These are phyloP conservation scores for Apostichopus parvimensis DNA, from an alignment of 35 echinoderm and acorn worm genomes.

Conservation along the genomic window DNA sequence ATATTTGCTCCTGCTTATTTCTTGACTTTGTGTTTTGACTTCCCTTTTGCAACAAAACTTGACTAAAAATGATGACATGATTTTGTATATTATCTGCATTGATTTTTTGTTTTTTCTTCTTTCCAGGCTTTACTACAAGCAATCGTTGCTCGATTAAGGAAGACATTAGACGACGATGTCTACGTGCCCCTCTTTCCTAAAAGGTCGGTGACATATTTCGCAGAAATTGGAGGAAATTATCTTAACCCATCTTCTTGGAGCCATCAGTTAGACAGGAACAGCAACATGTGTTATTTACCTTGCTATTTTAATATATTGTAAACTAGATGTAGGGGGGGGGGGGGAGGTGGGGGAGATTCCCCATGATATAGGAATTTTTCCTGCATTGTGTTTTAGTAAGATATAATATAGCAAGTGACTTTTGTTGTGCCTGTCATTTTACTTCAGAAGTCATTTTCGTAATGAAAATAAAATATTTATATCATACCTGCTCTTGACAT, in stretches of 20 bases:
- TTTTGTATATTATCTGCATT: neutral
- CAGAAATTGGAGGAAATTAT: too few species aligned
- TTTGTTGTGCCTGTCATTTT: too few species aligned
- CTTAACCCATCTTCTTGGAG: too few species aligned
- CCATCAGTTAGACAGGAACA: too few species aligned
- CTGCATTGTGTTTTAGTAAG: neutral
- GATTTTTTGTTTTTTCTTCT: neutral
- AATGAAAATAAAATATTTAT: too few species aligned
- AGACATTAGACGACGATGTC: slow-evolving; percentile 94
- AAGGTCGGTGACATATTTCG: slow-evolving; percentile 56
- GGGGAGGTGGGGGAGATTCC: neutral
- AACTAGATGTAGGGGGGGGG: too few species aligned
- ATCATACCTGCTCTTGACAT: too few species aligned
- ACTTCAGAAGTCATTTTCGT: too few species aligned
- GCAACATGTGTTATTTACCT: too few species aligned
- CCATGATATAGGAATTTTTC: neutral
- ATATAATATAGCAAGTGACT: too few species aligned
- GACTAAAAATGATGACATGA: neutral
- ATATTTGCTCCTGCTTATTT: neutral
- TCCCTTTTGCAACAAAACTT: neutral
- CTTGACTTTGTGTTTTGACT: neutral
- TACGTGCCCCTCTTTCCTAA: slow-evolving; percentile 94
- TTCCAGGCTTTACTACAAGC: slow-evolving; percentile 75
- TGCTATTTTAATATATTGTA: too few species aligned
- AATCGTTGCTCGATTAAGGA: slow-evolving; percentile 83